Percentiles rank a stretch among this genome's conserved stretches.
phyloP scores from a whole-genome alignment of 1,140 invertebrate species.

The Procambarus clarkii region DNA sequence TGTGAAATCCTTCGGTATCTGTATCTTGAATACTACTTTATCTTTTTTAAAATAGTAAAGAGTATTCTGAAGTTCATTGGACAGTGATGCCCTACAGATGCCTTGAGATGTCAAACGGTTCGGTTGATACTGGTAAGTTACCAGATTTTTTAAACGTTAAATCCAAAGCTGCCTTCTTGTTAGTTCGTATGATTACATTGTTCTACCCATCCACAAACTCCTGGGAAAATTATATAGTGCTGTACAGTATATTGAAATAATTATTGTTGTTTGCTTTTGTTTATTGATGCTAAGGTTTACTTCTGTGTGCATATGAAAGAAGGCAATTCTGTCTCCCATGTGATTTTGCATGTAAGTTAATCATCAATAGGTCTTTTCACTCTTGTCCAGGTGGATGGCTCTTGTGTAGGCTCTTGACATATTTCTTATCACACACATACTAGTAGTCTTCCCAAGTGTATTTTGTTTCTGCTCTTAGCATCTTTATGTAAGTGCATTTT shows the following conservation, averaged over 20 bases:
- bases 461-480: too few species aligned
- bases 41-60: not conserved
- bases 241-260: not conserved
- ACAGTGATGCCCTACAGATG: not conserved
- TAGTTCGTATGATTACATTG: not conserved
- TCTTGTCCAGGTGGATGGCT: too few species aligned
- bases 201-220: not conserved
- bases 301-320: not conserved
- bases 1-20: constrained; percentile 7
- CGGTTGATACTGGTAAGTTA: not conserved
- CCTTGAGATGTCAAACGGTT: not conserved
- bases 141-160: not conserved
- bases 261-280: not conserved
- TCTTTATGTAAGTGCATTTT: too few species aligned
- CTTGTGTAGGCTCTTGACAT: too few species aligned
- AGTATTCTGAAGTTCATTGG: not conserved
- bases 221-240: too few species aligned
- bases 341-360: too few species aligned
- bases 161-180: not conserved
- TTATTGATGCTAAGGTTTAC: not conserved
- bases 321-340: too few species aligned
- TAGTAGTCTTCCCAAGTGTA: too few species aligned
- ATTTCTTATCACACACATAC: too few species aligned
- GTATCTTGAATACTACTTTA: not conserved
- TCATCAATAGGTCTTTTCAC: too few species aligned